These are phyloP conservation scores for Pomatorhinus ruficollis DNA, from an alignment of 2,113 vertebrate species.

Conservation along the genomic window DNA sequence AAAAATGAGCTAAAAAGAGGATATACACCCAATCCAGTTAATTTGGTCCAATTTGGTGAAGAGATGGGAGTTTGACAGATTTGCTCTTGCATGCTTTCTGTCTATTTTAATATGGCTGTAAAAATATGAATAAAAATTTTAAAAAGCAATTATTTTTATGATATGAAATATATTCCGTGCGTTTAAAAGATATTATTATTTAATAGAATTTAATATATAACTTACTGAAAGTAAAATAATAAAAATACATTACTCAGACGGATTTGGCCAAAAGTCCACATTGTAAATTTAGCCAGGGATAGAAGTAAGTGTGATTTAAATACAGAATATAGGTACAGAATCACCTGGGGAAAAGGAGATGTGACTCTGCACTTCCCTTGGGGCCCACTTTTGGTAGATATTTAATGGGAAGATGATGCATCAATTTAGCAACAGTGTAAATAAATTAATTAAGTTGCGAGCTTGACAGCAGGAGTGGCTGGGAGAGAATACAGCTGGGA, in stretches of 20 bases:
- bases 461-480: background rate
- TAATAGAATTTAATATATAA: background rate
- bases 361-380: background rate
- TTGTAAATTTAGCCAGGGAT: background rate
- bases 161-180: background rate
- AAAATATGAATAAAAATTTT: background rate
- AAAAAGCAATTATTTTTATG: background rate
- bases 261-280: background rate
- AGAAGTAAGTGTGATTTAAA: background rate
- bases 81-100: background rate
- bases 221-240: background rate
- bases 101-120: background rate
- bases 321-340: background rate
- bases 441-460: slow-evolving; percentile 39
- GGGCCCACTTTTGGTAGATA: background rate
- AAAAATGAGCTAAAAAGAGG: background rate
- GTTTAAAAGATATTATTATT: background rate
- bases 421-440: slow-evolving; percentile 1
- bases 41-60: background rate
- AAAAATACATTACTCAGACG: background rate
- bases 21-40: background rate
- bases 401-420: slow-evolving; percentile 4
- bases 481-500: slow-evolving; percentile 17
- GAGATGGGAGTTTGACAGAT: background rate
- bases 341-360: background rate